A percentile compares a stretch with the other conserved stretches of the same genome.
These are phyloP conservation scores for Palythoa grandis DNA, from an alignment of 92 coral and sea anemone species.

Conservation along the genomic window DNA sequence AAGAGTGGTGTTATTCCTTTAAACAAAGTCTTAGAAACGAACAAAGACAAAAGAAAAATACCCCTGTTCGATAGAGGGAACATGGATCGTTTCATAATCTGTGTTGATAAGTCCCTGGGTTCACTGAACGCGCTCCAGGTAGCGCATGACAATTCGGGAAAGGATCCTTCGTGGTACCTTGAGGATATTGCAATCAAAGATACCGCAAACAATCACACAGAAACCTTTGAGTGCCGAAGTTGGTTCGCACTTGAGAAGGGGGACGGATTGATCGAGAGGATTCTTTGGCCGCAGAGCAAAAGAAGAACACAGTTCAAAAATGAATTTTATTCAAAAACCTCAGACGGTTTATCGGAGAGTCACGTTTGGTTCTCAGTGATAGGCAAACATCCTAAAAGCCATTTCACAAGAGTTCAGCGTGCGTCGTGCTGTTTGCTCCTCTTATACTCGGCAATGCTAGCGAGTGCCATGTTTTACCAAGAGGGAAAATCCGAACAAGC, in stretches of 20 bases:
- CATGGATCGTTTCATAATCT: slow-evolving; percentile 57
- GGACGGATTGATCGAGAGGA: slow-evolving; percentile 48
- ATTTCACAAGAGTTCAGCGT: slow-evolving; percentile 52
- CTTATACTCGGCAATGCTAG: slow-evolving; percentile 47
- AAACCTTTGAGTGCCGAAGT: slow-evolving; percentile 40
- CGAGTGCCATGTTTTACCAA: slow-evolving; percentile 60
- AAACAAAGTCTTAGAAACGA: not conserved
- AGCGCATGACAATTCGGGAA: slow-evolving; percentile 55
- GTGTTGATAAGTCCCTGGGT: slow-evolving; percentile 53
- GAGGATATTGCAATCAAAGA: slow-evolving; percentile 38
- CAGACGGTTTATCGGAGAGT: slow-evolving; percentile 44
- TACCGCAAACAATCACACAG: not conserved
- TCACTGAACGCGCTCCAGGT: slow-evolving; percentile 38
- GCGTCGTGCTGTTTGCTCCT: slow-evolving; percentile 51
- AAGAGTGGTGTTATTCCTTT: slow-evolving; percentile 57
- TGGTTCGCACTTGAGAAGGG: slow-evolving; percentile 64
- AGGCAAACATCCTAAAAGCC: slow-evolving; percentile 47
- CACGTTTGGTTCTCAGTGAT: slow-evolving; percentile 61
- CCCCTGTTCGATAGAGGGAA: slow-evolving; percentile 59
- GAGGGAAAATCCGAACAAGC: slow-evolving; percentile 33
- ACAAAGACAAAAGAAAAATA: not conserved
- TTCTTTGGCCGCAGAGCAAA: not conserved
- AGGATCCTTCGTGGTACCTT: slow-evolving; percentile 50
- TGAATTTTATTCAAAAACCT: slow-evolving; percentile 25
- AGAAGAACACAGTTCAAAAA: slow-evolving; percentile 15